Percentiles rank a stretch among this genome's conserved stretches.
These are phyloP conservation scores for Sminthurinus aureus DNA, from an alignment of 2,888 invertebrate species.

Conservation along the genomic window DNA sequence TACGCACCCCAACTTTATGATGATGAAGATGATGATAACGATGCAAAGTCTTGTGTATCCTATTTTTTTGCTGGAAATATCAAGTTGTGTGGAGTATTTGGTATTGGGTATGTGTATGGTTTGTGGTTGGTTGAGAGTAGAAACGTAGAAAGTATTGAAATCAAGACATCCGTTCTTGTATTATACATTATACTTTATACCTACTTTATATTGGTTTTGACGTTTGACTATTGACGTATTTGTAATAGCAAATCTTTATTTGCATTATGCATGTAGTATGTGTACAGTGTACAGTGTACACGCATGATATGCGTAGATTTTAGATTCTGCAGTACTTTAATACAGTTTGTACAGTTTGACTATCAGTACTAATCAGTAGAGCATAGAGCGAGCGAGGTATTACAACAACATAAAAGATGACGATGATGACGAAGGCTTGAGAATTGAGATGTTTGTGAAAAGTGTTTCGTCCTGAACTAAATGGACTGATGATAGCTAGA, in stretches of 20 bases:
- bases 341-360: not conserved
- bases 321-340: not conserved
- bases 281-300: not conserved
- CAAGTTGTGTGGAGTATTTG: too few relatives aligned
- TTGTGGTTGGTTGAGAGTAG: not conserved
- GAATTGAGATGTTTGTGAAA: not conserved
- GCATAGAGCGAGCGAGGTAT: not conserved
- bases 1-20: not conserved
- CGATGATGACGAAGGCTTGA: too few relatives aligned
- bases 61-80: too few relatives aligned
- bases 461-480: conserved; percentile 5
- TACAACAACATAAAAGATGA: too few relatives aligned
- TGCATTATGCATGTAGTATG: not conserved
- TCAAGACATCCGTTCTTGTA: too few relatives aligned
- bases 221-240: not conserved
- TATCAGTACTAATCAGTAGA: conserved; percentile 19
- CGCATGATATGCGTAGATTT: too few relatives aligned
- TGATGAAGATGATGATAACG: not conserved
- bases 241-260: not conserved
- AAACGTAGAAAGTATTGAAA: too few relatives aligned
- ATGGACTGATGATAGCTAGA: conserved; percentile 26
- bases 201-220: not conserved
- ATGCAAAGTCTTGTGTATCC: not conserved
- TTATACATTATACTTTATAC: not conserved
- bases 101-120: too few relatives aligned